Conservation (phyloP, 2,888 invertebrate genomes). For the Drosophila imparisetae region DNA sequence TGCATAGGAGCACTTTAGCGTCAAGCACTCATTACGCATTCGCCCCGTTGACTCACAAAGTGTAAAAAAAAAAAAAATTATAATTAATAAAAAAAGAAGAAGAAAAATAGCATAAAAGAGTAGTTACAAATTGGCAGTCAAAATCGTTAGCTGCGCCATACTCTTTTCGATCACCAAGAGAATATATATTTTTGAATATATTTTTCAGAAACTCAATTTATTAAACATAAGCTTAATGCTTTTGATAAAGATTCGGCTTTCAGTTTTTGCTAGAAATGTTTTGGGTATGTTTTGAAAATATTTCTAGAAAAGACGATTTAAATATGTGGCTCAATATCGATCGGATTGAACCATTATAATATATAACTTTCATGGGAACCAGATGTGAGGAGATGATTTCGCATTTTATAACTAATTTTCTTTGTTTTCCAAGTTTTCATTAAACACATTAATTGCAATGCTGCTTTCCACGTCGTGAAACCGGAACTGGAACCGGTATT, state of each 20-base stretch:
- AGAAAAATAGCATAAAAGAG: not conserved
- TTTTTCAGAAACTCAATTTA: not conserved
- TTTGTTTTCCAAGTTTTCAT: not conserved
- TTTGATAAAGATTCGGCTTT: too few relatives aligned
- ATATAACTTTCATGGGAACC: not conserved
- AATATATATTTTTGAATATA: too few relatives aligned
- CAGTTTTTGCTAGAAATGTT: not conserved
- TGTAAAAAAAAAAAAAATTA: conserved; percentile 18
- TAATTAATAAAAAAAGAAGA: conserved; percentile 1
- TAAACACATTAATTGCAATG: not conserved
- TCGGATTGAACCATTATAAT: not conserved
- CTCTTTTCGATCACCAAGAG: not conserved
- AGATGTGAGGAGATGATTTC: not conserved
- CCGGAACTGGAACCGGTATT: not conserved
- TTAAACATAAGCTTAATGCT: too few relatives aligned
- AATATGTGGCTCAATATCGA: not conserved
- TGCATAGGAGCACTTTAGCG: conserved; percentile 67
- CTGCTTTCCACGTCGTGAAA: too few relatives aligned
- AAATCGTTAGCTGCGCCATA: not conserved
- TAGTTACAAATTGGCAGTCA: not conserved
- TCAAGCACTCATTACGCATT: conserved; percentile 74
- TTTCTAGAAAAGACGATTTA: not conserved
- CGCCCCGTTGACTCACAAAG: conserved; percentile 58
- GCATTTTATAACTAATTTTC: not conserved
- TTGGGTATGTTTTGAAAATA: not conserved